Conservation (phyloP, 2,797 vertebrate species). For the Gambelia wislizenii region DNA sequence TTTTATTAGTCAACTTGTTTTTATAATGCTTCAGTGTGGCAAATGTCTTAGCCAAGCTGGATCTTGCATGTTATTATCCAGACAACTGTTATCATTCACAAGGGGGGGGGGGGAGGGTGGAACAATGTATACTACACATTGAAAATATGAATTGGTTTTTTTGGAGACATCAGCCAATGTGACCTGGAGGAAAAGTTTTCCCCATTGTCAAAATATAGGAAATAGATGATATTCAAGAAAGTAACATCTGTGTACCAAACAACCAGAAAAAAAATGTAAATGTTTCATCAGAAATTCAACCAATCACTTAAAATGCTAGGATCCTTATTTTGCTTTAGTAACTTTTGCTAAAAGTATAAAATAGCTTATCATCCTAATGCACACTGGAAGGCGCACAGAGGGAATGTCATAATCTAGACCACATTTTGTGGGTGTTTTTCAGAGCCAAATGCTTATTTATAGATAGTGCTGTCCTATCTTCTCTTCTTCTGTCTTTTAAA, state of each 20-base stretch:
- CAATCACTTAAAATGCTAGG: background rate
- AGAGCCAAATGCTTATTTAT: constrained; percentile 1
- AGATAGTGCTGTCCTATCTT: constrained; percentile 16
- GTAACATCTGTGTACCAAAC: background rate
- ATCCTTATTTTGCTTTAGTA: background rate
- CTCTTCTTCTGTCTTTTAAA: background rate
- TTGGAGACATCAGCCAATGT: background rate
- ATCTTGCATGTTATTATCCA: background rate
- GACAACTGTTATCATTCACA: background rate
- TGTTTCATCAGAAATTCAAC: background rate
- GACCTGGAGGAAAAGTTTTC: background rate
- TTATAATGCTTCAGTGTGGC: background rate
- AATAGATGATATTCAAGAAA: background rate
- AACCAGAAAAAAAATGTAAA: background rate
- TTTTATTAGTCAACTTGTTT: no score
- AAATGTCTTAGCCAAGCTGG: background rate
- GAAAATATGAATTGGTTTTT: background rate
- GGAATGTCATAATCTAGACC: constrained; percentile 1
- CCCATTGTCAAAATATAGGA: background rate
- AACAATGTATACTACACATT: background rate
- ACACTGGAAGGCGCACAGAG: background rate
- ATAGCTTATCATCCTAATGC: constrained; percentile 46
- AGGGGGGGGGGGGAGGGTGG: background rate
- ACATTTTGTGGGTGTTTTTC: constrained; percentile 12
- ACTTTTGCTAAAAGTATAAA: constrained; percentile 4